These are phyloP conservation scores for Leptura quadrifasciata DNA, from an alignment of 2,888 invertebrate genomes.

Conservation along the genomic window DNA sequence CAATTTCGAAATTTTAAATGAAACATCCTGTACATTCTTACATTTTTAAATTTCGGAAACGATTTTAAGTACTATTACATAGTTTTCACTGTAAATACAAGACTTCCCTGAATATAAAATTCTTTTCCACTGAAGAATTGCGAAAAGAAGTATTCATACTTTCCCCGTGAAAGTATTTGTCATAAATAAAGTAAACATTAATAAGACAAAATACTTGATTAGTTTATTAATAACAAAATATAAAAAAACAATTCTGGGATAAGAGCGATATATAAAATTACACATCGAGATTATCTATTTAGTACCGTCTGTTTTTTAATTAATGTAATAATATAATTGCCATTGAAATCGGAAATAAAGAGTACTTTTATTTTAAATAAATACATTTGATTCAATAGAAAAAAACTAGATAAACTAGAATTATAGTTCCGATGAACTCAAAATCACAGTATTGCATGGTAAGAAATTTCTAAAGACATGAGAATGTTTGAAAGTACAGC, in stretches of 20 bases:
- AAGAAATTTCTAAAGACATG: not conserved
- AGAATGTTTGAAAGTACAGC: not conserved
- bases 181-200: not conserved
- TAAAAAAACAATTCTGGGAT: not conserved
- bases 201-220: not conserved
- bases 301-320: not conserved
- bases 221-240: constrained; percentile 5
- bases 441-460: not conserved
- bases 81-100: too few species aligned
- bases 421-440: not conserved
- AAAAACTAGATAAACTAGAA: not conserved
- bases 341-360: not conserved
- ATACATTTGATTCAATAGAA: not conserved
- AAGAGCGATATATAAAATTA: not conserved
- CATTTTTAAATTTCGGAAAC: too few species aligned
- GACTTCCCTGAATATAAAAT: too few species aligned
- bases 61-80: too few species aligned
- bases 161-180: too few species aligned
- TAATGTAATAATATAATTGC: not conserved
- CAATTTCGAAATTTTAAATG: too few species aligned
- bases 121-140: too few species aligned
- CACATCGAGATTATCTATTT: not conserved
- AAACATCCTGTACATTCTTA: too few species aligned
- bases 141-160: too few species aligned
- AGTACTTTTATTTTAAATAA: not conserved